These are phyloP conservation scores for Rapana venosa DNA, from an alignment of 2,888 invertebrate species.

Conservation along the genomic window DNA sequence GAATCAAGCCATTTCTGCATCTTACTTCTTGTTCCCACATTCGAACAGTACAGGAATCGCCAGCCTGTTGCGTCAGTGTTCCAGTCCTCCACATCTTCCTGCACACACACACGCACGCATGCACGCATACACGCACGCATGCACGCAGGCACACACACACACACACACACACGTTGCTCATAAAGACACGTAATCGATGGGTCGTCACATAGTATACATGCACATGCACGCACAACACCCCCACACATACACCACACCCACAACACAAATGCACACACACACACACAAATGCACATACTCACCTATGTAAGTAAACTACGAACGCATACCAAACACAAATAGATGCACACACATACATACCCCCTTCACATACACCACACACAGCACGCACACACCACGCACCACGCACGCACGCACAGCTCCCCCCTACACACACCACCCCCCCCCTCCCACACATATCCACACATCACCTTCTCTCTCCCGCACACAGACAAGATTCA, in stretches of 20 bases:
- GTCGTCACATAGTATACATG: too few species aligned
- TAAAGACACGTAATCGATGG: too few species aligned
- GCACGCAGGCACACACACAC: background rate
- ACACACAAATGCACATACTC: background rate
- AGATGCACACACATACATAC: too few species aligned
- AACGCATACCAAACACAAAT: too few species aligned
- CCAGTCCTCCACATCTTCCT: slow-evolving; percentile 22
- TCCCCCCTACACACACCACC: background rate
- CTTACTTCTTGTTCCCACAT: slow-evolving; percentile 40
- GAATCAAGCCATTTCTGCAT: background rate
- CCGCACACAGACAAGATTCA: too few species aligned
- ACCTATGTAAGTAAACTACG: too few species aligned
- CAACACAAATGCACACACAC: background rate
- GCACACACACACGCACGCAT: slow-evolving; percentile 23
- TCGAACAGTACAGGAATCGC: slow-evolving; percentile 43
- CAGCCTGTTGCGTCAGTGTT: slow-evolving; percentile 10
- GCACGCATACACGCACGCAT: background rate
- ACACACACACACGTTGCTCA: background rate
- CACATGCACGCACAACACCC: background rate
- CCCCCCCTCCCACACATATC: background rate
- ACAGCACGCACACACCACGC: background rate
- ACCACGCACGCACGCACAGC: background rate
- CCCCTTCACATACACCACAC: background rate
- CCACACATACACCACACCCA: background rate
- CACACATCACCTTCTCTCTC: background rate